phyloP scores from a whole-genome alignment of 2,797 vertebrate genomes.

The Cercopithecus mitis region DNA sequence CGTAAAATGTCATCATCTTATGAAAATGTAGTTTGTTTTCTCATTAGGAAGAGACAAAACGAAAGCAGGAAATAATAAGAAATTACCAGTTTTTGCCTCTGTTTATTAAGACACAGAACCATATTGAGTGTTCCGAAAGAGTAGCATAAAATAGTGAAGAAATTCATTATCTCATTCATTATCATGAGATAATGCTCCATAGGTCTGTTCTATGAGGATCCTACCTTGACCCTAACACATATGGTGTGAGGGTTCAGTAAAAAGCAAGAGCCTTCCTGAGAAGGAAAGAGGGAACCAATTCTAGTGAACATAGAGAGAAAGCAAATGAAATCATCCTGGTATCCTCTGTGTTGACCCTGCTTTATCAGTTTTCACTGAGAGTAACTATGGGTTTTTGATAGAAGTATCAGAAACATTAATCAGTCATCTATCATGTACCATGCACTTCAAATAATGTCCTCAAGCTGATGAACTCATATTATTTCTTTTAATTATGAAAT shows the following conservation, averaged over 20 bases:
- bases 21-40: background rate
- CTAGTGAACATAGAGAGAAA: background rate
- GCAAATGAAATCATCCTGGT: background rate
- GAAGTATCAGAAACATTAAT: background rate
- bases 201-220: fast-evolving
- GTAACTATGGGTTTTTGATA: background rate
- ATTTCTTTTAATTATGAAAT: background rate
- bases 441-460: background rate
- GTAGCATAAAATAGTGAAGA: background rate
- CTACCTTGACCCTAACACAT: fast-evolving
- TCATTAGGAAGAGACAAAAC: background rate
- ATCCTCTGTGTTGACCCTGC: background rate
- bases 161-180: too few relatives aligned
- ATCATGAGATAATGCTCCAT: background rate
- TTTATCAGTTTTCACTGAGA: background rate
- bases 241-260: background rate
- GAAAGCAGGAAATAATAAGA: background rate
- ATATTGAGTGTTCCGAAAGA: background rate
- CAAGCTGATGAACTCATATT: background rate
- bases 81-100: background rate
- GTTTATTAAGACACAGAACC: background rate
- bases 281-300: background rate
- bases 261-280: background rate
- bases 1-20: background rate
- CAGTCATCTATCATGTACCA: background rate